Evolutionary conservation across 2,888 invertebrate genomes (phyloP).

Genomic region (Tiphia femorata): DNA sequence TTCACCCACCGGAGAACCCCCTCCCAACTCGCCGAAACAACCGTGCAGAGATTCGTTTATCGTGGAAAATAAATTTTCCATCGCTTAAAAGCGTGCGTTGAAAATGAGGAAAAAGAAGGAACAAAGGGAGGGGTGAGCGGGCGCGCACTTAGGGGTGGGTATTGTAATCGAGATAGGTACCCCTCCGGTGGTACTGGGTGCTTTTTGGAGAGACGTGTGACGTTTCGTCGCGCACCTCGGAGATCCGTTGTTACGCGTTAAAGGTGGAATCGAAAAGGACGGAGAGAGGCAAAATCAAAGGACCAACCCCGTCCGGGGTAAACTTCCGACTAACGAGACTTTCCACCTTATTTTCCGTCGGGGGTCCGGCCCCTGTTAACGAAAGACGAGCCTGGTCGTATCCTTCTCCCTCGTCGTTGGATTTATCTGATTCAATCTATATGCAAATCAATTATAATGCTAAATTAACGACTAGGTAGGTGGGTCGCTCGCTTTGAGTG

Average conservation of each 20-base stretch:
- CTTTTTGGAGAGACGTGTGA: neutral
- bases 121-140: no score
- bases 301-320: neutral
- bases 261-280: no score
- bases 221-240: neutral
- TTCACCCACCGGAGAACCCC: neutral
- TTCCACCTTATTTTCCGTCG: neutral
- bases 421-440: slow-evolving; percentile 64
- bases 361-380: no score
- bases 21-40: no score
- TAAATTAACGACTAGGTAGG: slow-evolving; percentile 57
- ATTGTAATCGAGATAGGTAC: no score
- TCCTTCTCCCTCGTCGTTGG: slow-evolving; percentile 17
- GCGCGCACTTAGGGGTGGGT: no score
- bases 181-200: neutral
- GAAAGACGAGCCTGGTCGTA: no score
- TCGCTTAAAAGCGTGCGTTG: no score
- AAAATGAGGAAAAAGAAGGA: no score
- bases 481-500: no score
- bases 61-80: slow-evolving; percentile 21
- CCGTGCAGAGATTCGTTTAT: slow-evolving; percentile 21
- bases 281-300: neutral
- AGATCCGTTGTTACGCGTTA: neutral
- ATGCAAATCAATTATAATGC: slow-evolving; percentile 65
- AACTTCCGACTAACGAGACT: neutral